Conservation (phyloP, 2,888 invertebrate species). For the Dasypolia templi region DNA sequence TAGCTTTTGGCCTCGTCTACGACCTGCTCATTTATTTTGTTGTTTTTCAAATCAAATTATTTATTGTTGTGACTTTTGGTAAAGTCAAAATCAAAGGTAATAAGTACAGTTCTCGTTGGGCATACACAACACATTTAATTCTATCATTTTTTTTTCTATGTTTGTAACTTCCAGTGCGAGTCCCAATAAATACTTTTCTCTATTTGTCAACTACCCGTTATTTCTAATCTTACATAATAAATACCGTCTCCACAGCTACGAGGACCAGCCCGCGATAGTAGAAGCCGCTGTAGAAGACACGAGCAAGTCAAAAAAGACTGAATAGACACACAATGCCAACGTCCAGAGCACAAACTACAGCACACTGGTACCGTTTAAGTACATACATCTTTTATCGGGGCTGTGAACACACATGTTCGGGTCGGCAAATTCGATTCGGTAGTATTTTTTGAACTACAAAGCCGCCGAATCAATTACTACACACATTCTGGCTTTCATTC, state of each 20-base stretch:
- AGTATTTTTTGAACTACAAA: not conserved
- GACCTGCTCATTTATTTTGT: not conserved
- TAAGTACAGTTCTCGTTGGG: no score
- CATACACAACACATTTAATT: not conserved
- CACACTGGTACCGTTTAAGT: slow-evolving; percentile 65
- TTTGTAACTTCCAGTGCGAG: not conserved
- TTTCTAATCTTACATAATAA: not conserved
- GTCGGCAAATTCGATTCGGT: not conserved
- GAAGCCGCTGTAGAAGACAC: slow-evolving; percentile 69
- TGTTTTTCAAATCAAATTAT: not conserved
- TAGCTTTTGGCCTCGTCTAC: no score
- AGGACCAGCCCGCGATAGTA: slow-evolving; percentile 83
- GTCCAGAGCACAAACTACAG: slow-evolving; percentile 62
- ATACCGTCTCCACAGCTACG: slow-evolving; percentile 77
- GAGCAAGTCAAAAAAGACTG: slow-evolving; percentile 82
- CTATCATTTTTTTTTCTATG: not conserved
- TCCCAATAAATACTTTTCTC: not conserved
- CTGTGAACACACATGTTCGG: not conserved
- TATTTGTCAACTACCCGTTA: not conserved
- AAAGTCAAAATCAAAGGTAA: no score
- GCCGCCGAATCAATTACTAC: not conserved
- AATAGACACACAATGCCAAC: slow-evolving; percentile 70
- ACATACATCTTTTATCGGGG: slow-evolving; percentile 47
- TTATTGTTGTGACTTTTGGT: not conserved
- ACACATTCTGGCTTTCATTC: not conserved